phyloP scores from a whole-genome alignment of 1,140 invertebrate species.

The Andrena cerasifolii region DNA sequence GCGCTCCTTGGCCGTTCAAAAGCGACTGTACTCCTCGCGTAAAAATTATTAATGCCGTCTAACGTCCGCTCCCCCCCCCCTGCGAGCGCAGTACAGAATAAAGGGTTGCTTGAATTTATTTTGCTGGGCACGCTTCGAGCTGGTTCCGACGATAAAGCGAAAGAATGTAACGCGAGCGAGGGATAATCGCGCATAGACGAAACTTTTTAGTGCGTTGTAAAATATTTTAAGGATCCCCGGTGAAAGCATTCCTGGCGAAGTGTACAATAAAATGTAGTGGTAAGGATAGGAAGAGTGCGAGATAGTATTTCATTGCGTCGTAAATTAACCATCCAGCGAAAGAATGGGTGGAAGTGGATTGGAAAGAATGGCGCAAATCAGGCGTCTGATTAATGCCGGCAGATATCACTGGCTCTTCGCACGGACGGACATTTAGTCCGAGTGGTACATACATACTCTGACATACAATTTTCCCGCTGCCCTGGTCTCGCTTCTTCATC shows the following conservation, averaged over 20 bases:
- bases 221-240: neutral
- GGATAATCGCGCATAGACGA: slow-evolving; percentile 2
- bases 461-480: no score
- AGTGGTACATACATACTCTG: no score
- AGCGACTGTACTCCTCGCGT: neutral
- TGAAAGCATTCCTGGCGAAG: slow-evolving; percentile 4
- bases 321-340: slow-evolving; percentile 24
- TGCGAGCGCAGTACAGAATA: neutral
- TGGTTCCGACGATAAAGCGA: no score
- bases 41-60: slow-evolving; percentile 2
- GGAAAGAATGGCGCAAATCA: slow-evolving; percentile 9
- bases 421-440: no score
- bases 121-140: neutral
- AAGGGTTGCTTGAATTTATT: neutral
- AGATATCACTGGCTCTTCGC: slow-evolving; percentile 40
- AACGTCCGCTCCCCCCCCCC: neutral
- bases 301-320: slow-evolving; percentile 19
- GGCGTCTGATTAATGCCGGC: slow-evolving; percentile 41
- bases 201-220: neutral
- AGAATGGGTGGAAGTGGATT: slow-evolving; percentile 37
- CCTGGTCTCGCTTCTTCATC: no score
- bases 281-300: neutral
- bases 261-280: neutral
- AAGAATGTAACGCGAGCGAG: neutral
- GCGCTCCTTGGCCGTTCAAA: neutral